Percentiles rank a stretch among this genome's conserved stretches.
Conservation (phyloP, 2,797 vertebrate genomes). For the Amblyraja radiata region DNA sequence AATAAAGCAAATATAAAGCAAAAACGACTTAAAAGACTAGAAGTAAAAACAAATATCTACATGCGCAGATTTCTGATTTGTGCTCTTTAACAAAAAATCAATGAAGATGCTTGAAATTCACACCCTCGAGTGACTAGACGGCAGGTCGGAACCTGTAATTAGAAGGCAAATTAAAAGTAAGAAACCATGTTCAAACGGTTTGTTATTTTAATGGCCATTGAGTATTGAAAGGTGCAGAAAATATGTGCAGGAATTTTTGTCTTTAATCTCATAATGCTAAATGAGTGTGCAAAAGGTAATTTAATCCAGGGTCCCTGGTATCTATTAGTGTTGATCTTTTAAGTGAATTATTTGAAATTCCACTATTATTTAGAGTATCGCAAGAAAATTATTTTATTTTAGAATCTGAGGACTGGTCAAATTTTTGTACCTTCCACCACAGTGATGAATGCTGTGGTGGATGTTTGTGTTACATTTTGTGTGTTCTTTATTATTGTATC, state of each 20-base stretch:
- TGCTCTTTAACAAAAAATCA: neutral
- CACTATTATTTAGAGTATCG: neutral
- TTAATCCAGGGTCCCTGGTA: neutral
- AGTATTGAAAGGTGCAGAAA: neutral
- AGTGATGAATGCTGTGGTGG: no score
- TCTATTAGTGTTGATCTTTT: neutral
- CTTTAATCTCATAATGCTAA: neutral
- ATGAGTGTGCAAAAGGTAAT: neutral
- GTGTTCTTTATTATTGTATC: no score
- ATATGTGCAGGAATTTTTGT: neutral
- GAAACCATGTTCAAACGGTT: neutral
- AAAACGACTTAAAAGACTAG: neutral
- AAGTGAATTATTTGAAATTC: neutral
- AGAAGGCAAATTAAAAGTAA: neutral
- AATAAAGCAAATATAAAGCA: neutral
- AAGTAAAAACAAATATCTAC: neutral
- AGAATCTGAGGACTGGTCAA: no score
- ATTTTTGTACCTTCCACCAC: no score
- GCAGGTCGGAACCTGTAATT: constrained; percentile 2
- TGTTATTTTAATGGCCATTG: neutral
- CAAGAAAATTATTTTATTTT: neutral
- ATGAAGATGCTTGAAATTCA: neutral
- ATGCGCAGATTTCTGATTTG: neutral
- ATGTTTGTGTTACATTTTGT: no score
- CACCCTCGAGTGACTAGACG: neutral